These are phyloP conservation scores for Caranx ignobilis DNA, from an alignment of 2,113 vertebrate genomes.

Conservation along the genomic window DNA sequence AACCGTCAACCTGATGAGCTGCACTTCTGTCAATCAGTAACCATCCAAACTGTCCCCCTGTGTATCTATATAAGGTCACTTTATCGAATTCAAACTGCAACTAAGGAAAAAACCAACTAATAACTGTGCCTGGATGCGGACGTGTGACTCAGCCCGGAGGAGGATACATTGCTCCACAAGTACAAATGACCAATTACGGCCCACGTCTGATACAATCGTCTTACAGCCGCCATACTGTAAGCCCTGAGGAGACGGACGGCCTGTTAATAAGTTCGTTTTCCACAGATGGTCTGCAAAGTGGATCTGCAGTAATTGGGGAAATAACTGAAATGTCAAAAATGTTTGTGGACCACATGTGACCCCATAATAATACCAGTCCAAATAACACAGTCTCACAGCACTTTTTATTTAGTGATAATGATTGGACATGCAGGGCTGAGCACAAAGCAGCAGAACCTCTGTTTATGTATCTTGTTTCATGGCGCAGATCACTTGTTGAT, in stretches of 20 bases:
- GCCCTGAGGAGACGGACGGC: neutral
- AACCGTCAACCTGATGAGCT: slow-evolving; percentile 69
- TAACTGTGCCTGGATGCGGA: slow-evolving; percentile 54
- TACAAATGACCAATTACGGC: slow-evolving; percentile 71
- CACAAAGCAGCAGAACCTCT: too few species aligned
- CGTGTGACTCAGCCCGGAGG: slow-evolving; percentile 28
- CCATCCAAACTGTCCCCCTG: slow-evolving; percentile 70
- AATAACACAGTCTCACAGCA: too few species aligned
- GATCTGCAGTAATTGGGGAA: neutral
- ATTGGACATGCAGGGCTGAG: too few species aligned
- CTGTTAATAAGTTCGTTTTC: neutral
- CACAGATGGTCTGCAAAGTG: neutral
- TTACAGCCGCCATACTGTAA: slow-evolving; percentile 6
- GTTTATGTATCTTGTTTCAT: too few species aligned
- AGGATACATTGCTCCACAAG: slow-evolving; percentile 15
- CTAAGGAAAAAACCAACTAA: slow-evolving; percentile 54
- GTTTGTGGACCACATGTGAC: too few species aligned
- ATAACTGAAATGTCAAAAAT: neutral
- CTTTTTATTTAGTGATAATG: too few species aligned
- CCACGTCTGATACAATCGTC: neutral
- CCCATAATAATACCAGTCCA: too few species aligned
- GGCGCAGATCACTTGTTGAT: too few species aligned
- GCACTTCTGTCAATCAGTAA: slow-evolving; percentile 79
- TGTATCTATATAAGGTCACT: slow-evolving; percentile 79
- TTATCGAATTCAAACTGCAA: slow-evolving; percentile 76